Conservation (phyloP, 2,888 invertebrate genomes). For the Euzophera pinguis region DNA sequence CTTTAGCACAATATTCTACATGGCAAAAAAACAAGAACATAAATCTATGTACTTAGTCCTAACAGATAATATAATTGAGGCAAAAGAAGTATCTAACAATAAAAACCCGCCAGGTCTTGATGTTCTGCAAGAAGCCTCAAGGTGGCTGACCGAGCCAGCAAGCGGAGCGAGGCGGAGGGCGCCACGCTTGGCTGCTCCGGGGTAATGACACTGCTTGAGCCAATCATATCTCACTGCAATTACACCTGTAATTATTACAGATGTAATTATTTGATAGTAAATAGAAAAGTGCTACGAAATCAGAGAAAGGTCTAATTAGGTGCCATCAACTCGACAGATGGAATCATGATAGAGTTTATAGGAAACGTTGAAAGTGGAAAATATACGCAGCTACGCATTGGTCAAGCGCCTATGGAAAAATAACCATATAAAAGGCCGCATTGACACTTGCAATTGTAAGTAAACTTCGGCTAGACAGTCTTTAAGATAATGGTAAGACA, state of each 20-base stretch:
- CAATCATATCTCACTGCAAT: slow-evolving; percentile 68
- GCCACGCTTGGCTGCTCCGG: slow-evolving; percentile 46
- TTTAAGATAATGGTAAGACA: too few relatives aligned
- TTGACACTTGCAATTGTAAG: too few relatives aligned
- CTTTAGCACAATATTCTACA: too few relatives aligned
- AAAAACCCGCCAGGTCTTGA: not conserved
- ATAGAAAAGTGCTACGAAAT: not conserved
- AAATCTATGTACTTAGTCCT: too few relatives aligned
- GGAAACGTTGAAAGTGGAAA: too few relatives aligned
- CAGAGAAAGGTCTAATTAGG: not conserved
- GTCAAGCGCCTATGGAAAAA: too few relatives aligned
- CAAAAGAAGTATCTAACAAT: not conserved
- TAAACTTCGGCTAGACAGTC: too few relatives aligned
- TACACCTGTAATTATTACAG: slow-evolving; percentile 16
- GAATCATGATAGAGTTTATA: too few relatives aligned
- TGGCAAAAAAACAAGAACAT: too few relatives aligned
- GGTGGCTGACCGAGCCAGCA: slow-evolving; percentile 60
- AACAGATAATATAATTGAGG: not conserved
- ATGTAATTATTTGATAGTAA: not conserved
- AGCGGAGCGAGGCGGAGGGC: slow-evolving; percentile 62
- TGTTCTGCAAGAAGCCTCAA: slow-evolving; percentile 22
- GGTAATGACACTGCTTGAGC: slow-evolving; percentile 64
- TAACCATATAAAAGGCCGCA: too few relatives aligned
- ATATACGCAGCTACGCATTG: too few relatives aligned
- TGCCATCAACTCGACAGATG: not conserved